Base-by-base conservation (phyloP, 2,888 invertebrate genomes). In the Eupithecia tripunctaria region DNA sequence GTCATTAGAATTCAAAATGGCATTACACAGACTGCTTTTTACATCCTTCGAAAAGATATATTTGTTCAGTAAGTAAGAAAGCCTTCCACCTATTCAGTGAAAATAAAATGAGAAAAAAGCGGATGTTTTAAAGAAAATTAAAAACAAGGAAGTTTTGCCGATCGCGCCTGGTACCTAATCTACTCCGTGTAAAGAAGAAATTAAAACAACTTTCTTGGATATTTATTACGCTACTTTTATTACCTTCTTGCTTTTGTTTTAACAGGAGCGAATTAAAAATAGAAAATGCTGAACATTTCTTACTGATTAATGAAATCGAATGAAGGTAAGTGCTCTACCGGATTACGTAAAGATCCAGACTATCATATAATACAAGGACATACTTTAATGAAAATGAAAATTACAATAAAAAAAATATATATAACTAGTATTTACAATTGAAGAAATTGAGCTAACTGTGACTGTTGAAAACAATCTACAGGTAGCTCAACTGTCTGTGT, bases 61-160 rank as follows among this genome's bases (percentile, higher is more conserved):
- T 88, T 85, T 87, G 82, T 89, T 90, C 89, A 88, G 87, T 91
- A 92, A 91, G 91, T 88, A 89, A 89, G 88, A 89, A 91, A 92
- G 89, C 89, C 89, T 91, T 90, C 89, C 86, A 91, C 89, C 90
- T 91, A 91, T 91, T 91, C 89, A 88, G 82, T 88, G 87, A 85
- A 91, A 93, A 92, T 89, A 93, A 91, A 93, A 92, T 88, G 89
- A 86, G 87, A 86, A 91, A 92, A 90, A 94, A 76, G 88, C 89
- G 88, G 86, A 91, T 92, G 92, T 94, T 92, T 92, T 93, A 91
- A 94, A 94, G 92, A 93, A 94, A 94, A 94, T 94, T 93, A 93
- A 94, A 94, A 93, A 93, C 91, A 91, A 88, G 92, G 90, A 94
- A 94, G 92, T 93, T 93, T 89, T 88, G 85, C 90, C 91, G 90